Percentiles rank a stretch among this genome's conserved stretches.
Evolutionary conservation across 2,797 vertebrate species (phyloP).

Genomic region (Somateria mollissima): DNA sequence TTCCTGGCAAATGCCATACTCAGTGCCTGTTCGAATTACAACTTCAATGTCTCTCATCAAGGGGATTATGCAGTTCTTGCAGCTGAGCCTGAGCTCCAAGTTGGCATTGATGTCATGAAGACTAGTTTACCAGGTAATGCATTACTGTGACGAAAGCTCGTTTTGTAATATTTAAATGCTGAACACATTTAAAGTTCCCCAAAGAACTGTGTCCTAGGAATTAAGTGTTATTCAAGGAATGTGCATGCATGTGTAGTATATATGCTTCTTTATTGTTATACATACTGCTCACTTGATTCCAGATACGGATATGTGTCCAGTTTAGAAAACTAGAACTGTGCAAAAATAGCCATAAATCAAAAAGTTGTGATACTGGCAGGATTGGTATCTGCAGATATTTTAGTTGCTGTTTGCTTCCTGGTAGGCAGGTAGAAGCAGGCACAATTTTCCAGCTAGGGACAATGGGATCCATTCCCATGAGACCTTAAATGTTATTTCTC

Average conservation of each 20-base stretch:
- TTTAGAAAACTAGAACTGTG: background rate
- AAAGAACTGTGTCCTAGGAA: background rate
- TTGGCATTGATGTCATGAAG: slow-evolving; percentile 96
- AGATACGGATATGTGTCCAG: background rate
- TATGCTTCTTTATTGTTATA: background rate
- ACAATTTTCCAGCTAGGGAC: background rate
- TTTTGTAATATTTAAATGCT: background rate
- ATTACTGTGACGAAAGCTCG: background rate
- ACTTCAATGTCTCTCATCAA: slow-evolving; percentile 96
- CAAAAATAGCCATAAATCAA: background rate
- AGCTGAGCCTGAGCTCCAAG: slow-evolving; percentile 87
- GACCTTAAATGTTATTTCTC: background rate
- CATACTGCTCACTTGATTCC: rapidly evolving
- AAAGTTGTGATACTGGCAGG: background rate
- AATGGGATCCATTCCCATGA: background rate
- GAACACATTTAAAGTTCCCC: background rate
- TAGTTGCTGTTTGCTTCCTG: background rate
- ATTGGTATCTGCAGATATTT: background rate
- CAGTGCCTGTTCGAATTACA: slow-evolving; percentile 78
- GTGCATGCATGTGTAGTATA: rapidly evolving
- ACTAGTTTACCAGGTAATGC: slow-evolving; percentile 88
- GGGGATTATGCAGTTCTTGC: slow-evolving; percentile 94
- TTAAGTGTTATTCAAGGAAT: background rate
- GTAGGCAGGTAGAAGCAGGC: background rate
- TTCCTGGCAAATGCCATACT: slow-evolving; percentile 81